phyloP scores from a whole-genome alignment of 2,797 vertebrate species.

The Clamator glandarius region DNA sequence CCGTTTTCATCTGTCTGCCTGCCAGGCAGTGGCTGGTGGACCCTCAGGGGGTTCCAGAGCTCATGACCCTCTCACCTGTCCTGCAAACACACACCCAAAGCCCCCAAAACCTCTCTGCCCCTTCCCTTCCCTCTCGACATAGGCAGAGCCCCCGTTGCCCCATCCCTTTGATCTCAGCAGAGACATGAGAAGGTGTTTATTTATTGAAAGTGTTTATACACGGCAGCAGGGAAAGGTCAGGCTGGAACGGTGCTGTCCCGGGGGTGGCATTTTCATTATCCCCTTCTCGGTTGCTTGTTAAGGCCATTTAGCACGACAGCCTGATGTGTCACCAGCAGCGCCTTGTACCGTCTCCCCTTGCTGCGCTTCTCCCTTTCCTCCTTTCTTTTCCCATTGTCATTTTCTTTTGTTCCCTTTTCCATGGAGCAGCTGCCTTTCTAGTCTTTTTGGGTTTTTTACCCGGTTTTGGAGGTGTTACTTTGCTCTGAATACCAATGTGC shows the following conservation, averaged over 20 bases:
- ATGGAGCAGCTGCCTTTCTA: neutral
- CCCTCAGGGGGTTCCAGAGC: neutral
- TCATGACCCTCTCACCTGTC: accelerated
- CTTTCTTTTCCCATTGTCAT: neutral
- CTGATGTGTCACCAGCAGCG: neutral
- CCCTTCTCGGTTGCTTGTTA: conserved; percentile 44
- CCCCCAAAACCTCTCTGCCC: neutral
- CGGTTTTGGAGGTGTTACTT: neutral
- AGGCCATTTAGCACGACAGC: conserved; percentile 20
- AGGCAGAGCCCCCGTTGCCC: accelerated
- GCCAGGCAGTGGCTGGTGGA: accelerated
- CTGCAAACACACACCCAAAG: accelerated
- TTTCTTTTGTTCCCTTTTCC: neutral
- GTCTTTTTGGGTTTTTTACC: no score
- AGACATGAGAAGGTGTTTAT: conserved; percentile 38
- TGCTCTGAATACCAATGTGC: neutral
- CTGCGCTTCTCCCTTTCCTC: neutral
- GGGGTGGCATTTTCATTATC: conserved; percentile 48
- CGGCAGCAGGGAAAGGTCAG: conserved; percentile 53
- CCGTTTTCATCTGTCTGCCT: neutral
- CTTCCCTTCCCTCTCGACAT: accelerated
- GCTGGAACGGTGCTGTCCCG: neutral
- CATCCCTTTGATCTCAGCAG: neutral
- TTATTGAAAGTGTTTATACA: conserved; percentile 58
- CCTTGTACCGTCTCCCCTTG: neutral